Conservation (phyloP, 2,888 invertebrate species). For the Lissocephala sabroskyi region DNA sequence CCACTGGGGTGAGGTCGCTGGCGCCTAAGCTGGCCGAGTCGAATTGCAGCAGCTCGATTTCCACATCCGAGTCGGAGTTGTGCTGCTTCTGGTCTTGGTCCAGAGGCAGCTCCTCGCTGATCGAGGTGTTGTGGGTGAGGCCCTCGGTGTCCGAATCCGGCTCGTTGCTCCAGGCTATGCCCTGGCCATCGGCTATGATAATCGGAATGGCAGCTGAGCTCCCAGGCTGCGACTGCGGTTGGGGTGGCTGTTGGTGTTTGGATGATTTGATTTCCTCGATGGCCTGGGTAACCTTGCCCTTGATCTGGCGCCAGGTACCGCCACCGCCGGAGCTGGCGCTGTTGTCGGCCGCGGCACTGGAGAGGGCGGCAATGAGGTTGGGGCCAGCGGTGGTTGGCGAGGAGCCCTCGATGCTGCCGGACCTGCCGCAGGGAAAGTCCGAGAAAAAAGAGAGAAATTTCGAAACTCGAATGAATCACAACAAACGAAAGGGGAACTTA, state of each 20-base stretch:
- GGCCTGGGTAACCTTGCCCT: conserved; percentile 71
- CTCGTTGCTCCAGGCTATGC: conserved; percentile 42
- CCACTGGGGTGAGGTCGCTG: conserved; percentile 13
- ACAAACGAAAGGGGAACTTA: too few relatives aligned
- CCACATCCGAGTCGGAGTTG: conserved; percentile 68
- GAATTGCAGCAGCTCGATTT: conserved; percentile 55
- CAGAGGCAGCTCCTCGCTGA: conserved; percentile 62
- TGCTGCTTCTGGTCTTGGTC: conserved; percentile 38
- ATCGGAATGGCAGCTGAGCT: conserved; percentile 33
- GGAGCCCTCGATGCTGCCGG: conserved; percentile 68
- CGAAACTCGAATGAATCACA: not conserved
- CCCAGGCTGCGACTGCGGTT: too few relatives aligned
- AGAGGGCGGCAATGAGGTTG: conserved; percentile 51
- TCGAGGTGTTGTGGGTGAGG: conserved; percentile 55
- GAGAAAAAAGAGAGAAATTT: conserved; percentile 22
- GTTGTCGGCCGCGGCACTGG: conserved; percentile 41
- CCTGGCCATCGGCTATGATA: conserved; percentile 41
- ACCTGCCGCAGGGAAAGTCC: conserved; percentile 51
- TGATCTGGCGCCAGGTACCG: conserved; percentile 71
- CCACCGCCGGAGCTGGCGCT: conserved; percentile 10
- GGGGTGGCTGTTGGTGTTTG: conserved; percentile 56
- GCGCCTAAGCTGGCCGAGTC: conserved; percentile 45
- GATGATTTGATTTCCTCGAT: conserved; percentile 72
- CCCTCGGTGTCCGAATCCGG: conserved; percentile 69
- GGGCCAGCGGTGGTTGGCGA: conserved; percentile 60